Percentiles rank a stretch among this genome's conserved stretches.
Conservation (phyloP, 2,888 invertebrate genomes). For the Disparrhopalites patrizii region DNA sequence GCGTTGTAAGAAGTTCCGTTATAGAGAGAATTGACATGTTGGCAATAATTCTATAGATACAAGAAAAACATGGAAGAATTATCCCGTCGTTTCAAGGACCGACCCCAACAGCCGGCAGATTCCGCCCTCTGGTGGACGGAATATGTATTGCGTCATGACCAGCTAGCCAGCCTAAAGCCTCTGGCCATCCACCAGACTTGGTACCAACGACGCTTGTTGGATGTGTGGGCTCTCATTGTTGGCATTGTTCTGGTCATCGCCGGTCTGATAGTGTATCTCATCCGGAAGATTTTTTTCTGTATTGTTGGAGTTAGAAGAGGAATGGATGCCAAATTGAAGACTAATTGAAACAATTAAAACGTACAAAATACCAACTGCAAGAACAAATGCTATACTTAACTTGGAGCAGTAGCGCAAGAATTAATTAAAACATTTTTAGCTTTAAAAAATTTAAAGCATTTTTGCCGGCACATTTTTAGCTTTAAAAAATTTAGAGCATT, state of each 20-base stretch:
- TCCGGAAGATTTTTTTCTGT: background rate
- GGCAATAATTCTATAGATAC: constrained; percentile 20
- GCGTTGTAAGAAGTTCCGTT: too few species aligned
- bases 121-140: background rate
- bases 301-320: too few species aligned
- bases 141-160: background rate
- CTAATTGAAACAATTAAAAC: too few species aligned
- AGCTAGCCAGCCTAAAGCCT: background rate
- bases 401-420: too few species aligned
- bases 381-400: too few species aligned
- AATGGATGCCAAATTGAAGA: too few species aligned
- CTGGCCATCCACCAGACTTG: background rate
- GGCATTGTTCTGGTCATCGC: background rate
- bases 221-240: background rate
- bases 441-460: too few species aligned
- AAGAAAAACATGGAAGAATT: background rate
- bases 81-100: background rate
- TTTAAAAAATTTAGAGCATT: too few species aligned
- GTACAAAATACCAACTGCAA: too few species aligned
- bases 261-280: background rate
- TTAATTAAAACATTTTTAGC: too few species aligned
- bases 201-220: background rate
- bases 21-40: too few species aligned
- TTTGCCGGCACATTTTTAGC: too few species aligned
- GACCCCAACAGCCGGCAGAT: background rate